Evolutionary conservation across 2,113 vertebrate species (phyloP), one percentile per base, ranked within the genome.

Genomic region (Choloepus hoffmanni): DNA sequence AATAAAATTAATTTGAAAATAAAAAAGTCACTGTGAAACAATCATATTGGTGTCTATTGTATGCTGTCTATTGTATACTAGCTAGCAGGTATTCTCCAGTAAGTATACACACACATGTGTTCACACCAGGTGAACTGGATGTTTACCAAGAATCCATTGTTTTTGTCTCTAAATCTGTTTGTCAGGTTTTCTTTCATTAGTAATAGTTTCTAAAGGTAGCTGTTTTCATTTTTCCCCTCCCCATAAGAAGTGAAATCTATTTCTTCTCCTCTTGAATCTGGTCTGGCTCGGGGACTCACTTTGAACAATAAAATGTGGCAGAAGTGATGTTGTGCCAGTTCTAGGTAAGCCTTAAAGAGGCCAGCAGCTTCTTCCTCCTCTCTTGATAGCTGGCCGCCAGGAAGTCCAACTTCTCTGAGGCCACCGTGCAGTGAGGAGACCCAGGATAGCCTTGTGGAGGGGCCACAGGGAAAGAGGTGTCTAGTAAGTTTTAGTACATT

Each of bases 1-100:
- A 96, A 85, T 60, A 85, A 68, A 73, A 88, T 63, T 84, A 65
- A 84, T 58, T 89, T 67, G 73, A 50, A 62, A 89, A 85, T 36
- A 36, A 36, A 36, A 36, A 36, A 36, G 36, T 36, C 36, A 36
- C 55, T n/a, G 3, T 53, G 83, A 93, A 83, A 76, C 65, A 33
- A 43, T 43, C 14, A 65, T 26, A 73, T 55, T 58, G 24, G 12
- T 95, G 15, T 3, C 58, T 58, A 43, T 1, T 36, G 21, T 7
- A 5, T 13, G 43, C 21, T 53, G 36, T 48, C 30, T 15, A 50
- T 43, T 45, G 10, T 36, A 36, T 36, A 36, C 36, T 36, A 36
- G 13, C 3, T 40, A 50, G 33, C 30, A 87, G 13, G 26, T 62
- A 62, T 62, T 87, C 36, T 55, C 14, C 60, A 23, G 2, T 63